Evolutionary conservation across 1,140 invertebrate species (phyloP).

Genomic region (Pentalonia nigronervosa): DNA sequence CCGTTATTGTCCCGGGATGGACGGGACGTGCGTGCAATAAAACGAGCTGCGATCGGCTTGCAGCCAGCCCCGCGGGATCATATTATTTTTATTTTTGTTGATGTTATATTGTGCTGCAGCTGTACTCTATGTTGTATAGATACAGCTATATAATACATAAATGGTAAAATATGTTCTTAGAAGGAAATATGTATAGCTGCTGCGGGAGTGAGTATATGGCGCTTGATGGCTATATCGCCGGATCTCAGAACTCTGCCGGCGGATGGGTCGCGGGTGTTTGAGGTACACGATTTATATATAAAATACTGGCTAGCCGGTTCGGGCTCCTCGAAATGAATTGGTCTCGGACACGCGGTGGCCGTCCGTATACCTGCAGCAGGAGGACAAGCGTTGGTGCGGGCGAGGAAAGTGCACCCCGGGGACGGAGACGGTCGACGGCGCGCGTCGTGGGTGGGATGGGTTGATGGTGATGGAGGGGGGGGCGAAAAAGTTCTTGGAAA

Average conservation of each 20-base stretch:
- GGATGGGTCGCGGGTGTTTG: not conserved
- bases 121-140: not conserved
- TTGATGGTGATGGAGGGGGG: not conserved
- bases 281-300: not conserved
- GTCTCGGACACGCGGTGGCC: conserved; percentile 31
- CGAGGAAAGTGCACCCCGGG: conserved; percentile 55
- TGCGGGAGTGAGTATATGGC: not conserved
- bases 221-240: not conserved
- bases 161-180: not conserved
- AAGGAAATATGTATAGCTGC: not conserved
- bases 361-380: not conserved
- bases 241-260: not conserved
- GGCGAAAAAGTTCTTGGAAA: conserved; percentile 45
- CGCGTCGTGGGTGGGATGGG: not conserved
- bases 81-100: not conserved
- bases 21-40: not conserved
- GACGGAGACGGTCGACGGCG: not conserved
- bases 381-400: not conserved
- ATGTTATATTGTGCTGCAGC: not conserved
- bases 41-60: not conserved
- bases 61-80: not conserved
- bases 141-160: not conserved
- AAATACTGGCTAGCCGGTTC: not conserved
- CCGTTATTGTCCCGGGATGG: not conserved
- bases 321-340: conserved; percentile 23